Percentiles rank a stretch among this genome's conserved stretches.
Evolutionary conservation across 2,888 invertebrate species (phyloP).

Genomic region (Eupithecia centaureata): DNA sequence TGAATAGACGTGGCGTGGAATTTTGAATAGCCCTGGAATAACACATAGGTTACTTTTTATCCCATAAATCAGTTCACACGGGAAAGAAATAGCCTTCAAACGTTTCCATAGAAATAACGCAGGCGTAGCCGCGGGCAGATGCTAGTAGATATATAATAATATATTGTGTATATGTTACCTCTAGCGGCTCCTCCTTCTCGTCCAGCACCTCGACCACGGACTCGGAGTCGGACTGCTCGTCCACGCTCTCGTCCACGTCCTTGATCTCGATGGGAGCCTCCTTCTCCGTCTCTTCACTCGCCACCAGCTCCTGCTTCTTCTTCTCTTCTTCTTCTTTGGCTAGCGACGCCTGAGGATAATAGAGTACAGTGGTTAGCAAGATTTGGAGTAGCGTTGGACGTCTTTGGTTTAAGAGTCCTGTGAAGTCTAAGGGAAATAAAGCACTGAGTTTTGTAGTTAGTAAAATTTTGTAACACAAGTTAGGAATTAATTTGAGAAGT

Average conservation of each 20-base stretch:
- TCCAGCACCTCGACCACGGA: constrained; percentile 72
- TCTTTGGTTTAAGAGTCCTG: too few relatives aligned
- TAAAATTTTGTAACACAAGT: neutral
- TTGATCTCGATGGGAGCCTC: constrained; percentile 74
- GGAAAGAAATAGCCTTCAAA: too few relatives aligned
- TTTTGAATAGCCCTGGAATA: too few relatives aligned
- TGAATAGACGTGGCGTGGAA: too few relatives aligned
- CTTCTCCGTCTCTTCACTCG: constrained; percentile 49
- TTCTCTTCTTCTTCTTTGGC: constrained; percentile 69
- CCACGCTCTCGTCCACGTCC: constrained; percentile 71
- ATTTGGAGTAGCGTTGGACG: neutral
- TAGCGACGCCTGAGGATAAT: constrained; percentile 61
- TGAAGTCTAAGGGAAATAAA: too few relatives aligned
- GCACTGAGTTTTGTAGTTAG: too few relatives aligned
- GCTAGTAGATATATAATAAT: too few relatives aligned
- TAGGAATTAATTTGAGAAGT: neutral
- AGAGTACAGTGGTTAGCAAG: neutral
- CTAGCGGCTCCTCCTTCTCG: constrained; percentile 49
- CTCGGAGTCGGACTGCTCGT: constrained; percentile 71
- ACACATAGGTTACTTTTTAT: too few relatives aligned
- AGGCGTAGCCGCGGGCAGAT: too few relatives aligned
- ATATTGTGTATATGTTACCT: constrained; percentile 45
- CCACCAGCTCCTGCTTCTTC: constrained; percentile 48
- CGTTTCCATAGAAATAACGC: too few relatives aligned
- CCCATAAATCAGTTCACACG: too few relatives aligned